Evolutionary conservation across 2,797 vertebrate genomes (phyloP).

Genomic region (Podarcis lilfordi): DNA sequence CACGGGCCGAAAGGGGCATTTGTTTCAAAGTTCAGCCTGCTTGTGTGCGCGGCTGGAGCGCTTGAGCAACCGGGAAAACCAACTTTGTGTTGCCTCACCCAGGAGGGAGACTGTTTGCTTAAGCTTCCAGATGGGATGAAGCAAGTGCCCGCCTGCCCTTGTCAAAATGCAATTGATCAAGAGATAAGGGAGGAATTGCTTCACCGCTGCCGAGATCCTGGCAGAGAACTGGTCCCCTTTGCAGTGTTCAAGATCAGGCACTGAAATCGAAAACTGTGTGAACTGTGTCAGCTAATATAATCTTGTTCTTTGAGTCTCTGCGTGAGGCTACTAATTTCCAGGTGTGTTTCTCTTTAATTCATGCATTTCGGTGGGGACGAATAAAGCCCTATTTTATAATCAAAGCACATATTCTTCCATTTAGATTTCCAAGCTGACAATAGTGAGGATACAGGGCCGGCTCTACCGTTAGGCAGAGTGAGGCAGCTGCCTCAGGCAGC

Average conservation of each 20-base stretch:
- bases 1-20: slow-evolving; percentile 68
- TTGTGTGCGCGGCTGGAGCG: slow-evolving; percentile 41
- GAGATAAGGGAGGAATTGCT: slow-evolving; percentile 60
- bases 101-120: slow-evolving; percentile 69
- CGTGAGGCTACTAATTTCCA: background rate
- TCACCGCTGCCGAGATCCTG: background rate
- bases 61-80: slow-evolving; percentile 75
- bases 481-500: background rate
- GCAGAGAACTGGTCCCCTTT: background rate
- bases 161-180: slow-evolving; percentile 59
- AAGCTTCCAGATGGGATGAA: slow-evolving; percentile 69
- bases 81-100: slow-evolving; percentile 66
- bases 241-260: background rate
- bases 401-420: background rate
- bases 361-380: rapidly evolving
- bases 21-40: slow-evolving; percentile 70
- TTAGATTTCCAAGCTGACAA: background rate
- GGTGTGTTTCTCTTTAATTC: background rate
- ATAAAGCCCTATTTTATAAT: background rate
- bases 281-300: too few species aligned
- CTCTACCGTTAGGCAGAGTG: background rate
- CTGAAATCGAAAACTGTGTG: background rate
- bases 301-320: too few species aligned
- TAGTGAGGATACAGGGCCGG: too few species aligned
- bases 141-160: slow-evolving; percentile 66